These are phyloP conservation scores for Ramphastos sulfuratus DNA, from an alignment of 2,113 vertebrate species.

Conservation along the genomic window DNA sequence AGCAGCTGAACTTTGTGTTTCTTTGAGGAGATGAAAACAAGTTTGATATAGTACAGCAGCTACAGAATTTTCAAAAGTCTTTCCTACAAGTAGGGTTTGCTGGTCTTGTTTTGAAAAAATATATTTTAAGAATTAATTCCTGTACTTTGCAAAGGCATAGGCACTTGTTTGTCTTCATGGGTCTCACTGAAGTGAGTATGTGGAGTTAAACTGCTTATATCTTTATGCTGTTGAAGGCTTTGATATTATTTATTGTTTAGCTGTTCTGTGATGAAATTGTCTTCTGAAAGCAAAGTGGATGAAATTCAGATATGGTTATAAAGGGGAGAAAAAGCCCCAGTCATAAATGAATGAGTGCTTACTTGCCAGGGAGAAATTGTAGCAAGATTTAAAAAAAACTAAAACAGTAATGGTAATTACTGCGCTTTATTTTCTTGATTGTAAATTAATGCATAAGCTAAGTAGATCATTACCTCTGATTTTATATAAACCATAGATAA, in stretches of 20 bases:
- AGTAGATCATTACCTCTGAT: conserved; percentile 36
- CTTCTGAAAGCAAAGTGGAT: conserved; percentile 10
- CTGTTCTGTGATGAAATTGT: neutral
- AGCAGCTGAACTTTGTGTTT: neutral
- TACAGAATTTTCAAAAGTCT: conserved; percentile 29
- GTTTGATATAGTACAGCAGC: conserved; percentile 16
- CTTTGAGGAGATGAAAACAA: conserved; percentile 27
- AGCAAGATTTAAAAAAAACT: neutral
- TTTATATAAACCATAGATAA: neutral
- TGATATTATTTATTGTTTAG: neutral
- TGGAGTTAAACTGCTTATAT: conserved; percentile 22
- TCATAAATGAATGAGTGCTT: neutral
- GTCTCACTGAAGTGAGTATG: neutral
- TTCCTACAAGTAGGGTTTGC: conserved; percentile 42
- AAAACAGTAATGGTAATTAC: neutral
- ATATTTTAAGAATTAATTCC: conserved; percentile 57
- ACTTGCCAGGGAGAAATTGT: neutral
- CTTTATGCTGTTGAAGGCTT: neutral
- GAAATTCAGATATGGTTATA: neutral
- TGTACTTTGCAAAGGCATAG: conserved; percentile 1
- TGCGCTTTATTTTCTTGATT: neutral
- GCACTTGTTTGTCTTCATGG: neutral
- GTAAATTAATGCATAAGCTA: neutral
- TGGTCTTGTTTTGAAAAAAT: conserved; percentile 39
- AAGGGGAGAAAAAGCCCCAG: neutral